These are phyloP conservation scores for Helostoma temminkii DNA, from an alignment of 2,797 vertebrate genomes.

Conservation along the genomic window DNA sequence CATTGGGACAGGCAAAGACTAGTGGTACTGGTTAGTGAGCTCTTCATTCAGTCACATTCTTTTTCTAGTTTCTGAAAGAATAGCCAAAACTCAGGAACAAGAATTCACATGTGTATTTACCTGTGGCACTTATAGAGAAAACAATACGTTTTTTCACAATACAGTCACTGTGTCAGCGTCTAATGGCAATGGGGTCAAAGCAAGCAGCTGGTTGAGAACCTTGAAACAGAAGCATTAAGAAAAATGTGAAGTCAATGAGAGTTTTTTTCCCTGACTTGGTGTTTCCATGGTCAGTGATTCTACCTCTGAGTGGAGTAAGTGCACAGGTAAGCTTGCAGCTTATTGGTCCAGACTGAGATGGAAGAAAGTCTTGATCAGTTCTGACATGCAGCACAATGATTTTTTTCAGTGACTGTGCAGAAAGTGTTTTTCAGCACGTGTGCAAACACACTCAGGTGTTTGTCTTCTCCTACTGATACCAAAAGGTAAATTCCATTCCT, in stretches of 20 bases:
- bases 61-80: conserved; percentile 6
- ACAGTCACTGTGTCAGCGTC: conserved; percentile 34
- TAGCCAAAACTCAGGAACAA: neutral
- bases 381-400: conserved; percentile 65
- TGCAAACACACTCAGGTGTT: conserved; percentile 33
- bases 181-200: conserved; percentile 5
- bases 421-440: conserved; percentile 19
- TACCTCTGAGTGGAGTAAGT: conserved; percentile 72
- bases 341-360: conserved; percentile 79
- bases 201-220: conserved; percentile 45
- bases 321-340: conserved; percentile 77
- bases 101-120: conserved; percentile 15
- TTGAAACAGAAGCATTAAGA: conserved; percentile 57
- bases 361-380: conserved; percentile 69
- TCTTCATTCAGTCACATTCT: conserved; percentile 11
- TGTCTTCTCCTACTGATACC: conserved; percentile 42
- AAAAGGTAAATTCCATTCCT: conserved; percentile 50
- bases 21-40: conserved; percentile 19
- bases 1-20: neutral
- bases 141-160: conserved; percentile 22
- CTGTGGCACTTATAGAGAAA: conserved; percentile 26
- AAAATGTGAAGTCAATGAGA: conserved; percentile 56
- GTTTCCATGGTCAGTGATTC: conserved; percentile 72
- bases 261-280: conserved; percentile 77
- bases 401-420: conserved; percentile 33